Base-by-base conservation (phyloP, 2,888 invertebrate species). In the Digitonthophagus gazella region DNA sequence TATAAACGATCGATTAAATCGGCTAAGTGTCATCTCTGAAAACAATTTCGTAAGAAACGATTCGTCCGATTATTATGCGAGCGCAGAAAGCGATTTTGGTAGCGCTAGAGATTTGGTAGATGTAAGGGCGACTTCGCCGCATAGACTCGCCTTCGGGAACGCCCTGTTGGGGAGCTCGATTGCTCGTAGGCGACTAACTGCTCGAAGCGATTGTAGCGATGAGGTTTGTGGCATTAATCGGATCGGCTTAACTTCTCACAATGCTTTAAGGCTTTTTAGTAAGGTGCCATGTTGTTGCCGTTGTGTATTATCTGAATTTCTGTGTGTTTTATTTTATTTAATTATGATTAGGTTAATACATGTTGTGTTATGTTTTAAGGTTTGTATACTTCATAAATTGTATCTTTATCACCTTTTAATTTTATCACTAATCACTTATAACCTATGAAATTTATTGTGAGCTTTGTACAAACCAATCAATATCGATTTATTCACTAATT, bases 1-100 rank as follows among this genome's bases (percentile, higher is more conserved):
- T n/a, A n/a, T n/a, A n/a, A n/a, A n/a, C n/a, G n/a, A n/a, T n/a
- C n/a, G n/a, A 8, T 14, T 54, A 18, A 67, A 75, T 67, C 68
- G 74, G 14, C 58, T 73, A 69, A 75, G 75, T 68, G 56, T 72
- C 18, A 66, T 73, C 18, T 73, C 73, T n/a, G 72, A 72, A 65
- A 67, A 58, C 15, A 71, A 72, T 61, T 75, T 74, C 16, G 71
- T 71, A 22, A 63, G 72, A 19, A 74, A 75, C 58, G 81, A 82
- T 73, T 44, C 28, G 11, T 80, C 81, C 0, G 82, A 82, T 70
- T 82, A 82, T 75, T 78, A 82, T 73, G 82, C 78, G 57, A 82
- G 82, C 2, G 80, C 75, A 8, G 82, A 82, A 73, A 80, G 81
- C 71, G 81, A 81, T 74, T 78, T 78, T 66, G 28, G 28, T 44